Evolutionary conservation across 1,140 invertebrate species (phyloP).

Genomic region (Zaprionus inermis): DNA sequence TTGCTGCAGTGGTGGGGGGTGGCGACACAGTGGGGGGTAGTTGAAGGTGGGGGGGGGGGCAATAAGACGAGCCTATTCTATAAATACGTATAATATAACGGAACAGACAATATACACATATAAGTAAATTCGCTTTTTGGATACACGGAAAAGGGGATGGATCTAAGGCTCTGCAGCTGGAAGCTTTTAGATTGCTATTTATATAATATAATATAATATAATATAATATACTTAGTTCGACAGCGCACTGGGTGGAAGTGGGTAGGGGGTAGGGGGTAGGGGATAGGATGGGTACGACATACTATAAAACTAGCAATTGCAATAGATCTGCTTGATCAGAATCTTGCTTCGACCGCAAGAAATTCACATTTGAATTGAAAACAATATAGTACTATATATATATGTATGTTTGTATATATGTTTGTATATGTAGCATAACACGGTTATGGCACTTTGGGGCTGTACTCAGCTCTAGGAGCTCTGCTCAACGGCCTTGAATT

Average conservation of each 20-base stretch:
- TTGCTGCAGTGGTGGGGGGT: slow-evolving; percentile 40
- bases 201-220: too few species aligned
- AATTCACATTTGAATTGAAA: slow-evolving; percentile 13
- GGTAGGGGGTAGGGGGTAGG: background rate
- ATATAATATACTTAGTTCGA: slow-evolving; percentile 49
- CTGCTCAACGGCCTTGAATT: slow-evolving; percentile 41
- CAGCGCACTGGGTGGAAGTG: slow-evolving; percentile 23
- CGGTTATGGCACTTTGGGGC: slow-evolving; percentile 62
- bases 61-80: slow-evolving; percentile 21
- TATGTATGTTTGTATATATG: slow-evolving; percentile 19
- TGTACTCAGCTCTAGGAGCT: slow-evolving; percentile 54
- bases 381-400: slow-evolving; percentile 38
- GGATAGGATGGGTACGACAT: slow-evolving; percentile 42
- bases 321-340: slow-evolving; percentile 20
- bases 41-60: background rate
- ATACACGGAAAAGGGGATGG: background rate
- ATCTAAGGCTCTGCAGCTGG: slow-evolving; percentile 21
- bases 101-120: slow-evolving; percentile 41
- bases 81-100: slow-evolving; percentile 6
- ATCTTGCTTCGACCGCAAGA: slow-evolving; percentile 21
- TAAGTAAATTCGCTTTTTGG: slow-evolving; percentile 61
- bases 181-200: slow-evolving; percentile 38
- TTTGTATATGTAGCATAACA: slow-evolving; percentile 26
- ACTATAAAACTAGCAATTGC: slow-evolving; percentile 77
- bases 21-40: background rate